Evolutionary conservation across 2,888 invertebrate genomes (phyloP).

Genomic region (Melinaea menophilus): DNA sequence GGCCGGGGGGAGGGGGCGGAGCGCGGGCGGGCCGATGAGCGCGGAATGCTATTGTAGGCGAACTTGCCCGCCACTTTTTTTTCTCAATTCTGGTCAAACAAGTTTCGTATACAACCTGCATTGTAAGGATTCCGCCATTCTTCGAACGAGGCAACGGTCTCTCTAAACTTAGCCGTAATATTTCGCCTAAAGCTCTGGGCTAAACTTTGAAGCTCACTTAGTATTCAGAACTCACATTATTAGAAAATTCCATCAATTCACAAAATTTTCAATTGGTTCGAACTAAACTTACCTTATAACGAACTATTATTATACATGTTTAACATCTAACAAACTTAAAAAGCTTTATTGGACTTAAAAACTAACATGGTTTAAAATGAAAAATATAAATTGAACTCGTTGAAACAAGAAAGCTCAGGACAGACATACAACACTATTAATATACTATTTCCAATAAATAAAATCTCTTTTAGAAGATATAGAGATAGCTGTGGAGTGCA

Average conservation of each 20-base stretch:
- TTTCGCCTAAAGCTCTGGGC: conserved; percentile 38
- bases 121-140: conserved; percentile 77
- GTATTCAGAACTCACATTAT: neutral
- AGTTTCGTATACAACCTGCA: conserved; percentile 78
- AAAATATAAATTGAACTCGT: no score
- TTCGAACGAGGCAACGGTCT: conserved; percentile 66
- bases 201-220: neutral
- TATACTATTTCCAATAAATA: no score
- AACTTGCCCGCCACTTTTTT: conserved; percentile 75
- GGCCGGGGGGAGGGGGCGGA: conserved; percentile 46
- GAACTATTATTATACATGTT: no score
- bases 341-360: no score
- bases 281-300: no score
- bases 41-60: conserved; percentile 77
- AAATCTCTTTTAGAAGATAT: no score
- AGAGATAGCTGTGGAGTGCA: no score
- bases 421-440: no score
- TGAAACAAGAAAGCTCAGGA: no score
- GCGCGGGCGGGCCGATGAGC: conserved; percentile 57
- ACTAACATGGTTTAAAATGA: no score
- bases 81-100: conserved; percentile 76
- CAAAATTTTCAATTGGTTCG: no score
- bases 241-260: neutral
- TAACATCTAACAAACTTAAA: no score
- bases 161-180: conserved; percentile 60